These are phyloP conservation scores for Mechanitis messenoides DNA, from an alignment of 2,888 invertebrate genomes.

Conservation along the genomic window DNA sequence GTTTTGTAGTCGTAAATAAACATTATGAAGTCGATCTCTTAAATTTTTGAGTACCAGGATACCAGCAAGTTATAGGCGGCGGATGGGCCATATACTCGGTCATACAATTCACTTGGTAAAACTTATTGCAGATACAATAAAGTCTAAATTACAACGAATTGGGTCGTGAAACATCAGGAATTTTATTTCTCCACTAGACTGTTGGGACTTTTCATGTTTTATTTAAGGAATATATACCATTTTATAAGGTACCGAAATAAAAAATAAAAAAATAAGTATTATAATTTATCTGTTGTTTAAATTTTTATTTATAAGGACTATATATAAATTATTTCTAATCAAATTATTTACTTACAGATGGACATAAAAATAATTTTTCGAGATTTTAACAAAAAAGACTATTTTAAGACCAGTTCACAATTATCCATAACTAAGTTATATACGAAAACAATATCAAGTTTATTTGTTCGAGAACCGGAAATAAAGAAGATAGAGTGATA, in stretches of 20 bases:
- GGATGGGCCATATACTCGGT: conserved; percentile 2
- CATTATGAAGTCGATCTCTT: conserved; percentile 13
- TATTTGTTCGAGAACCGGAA: too few species aligned
- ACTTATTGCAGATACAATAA: conserved; percentile 5
- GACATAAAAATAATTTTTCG: too few species aligned
- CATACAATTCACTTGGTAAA: neutral
- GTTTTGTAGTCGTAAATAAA: conserved; percentile 12
- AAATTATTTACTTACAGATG: too few species aligned
- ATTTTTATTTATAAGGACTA: too few species aligned
- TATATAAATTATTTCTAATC: too few species aligned
- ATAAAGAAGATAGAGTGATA: neutral
- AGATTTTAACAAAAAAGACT: neutral
- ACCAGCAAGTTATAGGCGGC: conserved; percentile 15
- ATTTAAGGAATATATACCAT: conserved; percentile 7
- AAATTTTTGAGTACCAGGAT: conserved; percentile 20
- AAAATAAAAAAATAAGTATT: conserved; percentile 6
- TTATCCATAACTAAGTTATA: too few species aligned
- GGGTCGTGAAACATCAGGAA: conserved; percentile 11
- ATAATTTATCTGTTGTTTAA: too few species aligned
- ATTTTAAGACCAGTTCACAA: neutral
- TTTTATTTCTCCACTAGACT: conserved; percentile 12
- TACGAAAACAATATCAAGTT: too few species aligned
- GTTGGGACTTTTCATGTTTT: conserved; percentile 10
- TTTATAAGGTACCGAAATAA: conserved; percentile 1
- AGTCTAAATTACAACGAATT: conserved; percentile 9